Percentiles rank a stretch among this genome's conserved stretches.
Evolutionary conservation across 2,113 vertebrate species (phyloP).

Genomic region (Hippocampus mohnikei): DNA sequence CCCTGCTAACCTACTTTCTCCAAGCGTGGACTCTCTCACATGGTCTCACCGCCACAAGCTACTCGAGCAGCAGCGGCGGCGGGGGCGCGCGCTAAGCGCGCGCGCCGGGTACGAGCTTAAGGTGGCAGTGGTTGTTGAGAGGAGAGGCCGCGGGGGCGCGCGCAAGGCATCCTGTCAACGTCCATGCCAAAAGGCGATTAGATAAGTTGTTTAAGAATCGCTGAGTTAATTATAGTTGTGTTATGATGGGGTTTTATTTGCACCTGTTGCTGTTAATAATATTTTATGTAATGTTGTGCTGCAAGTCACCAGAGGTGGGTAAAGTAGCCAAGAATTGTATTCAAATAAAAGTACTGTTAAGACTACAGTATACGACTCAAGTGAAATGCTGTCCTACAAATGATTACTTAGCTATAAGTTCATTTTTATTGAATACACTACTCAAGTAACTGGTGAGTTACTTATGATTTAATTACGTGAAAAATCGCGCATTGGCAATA

Average conservation of each 20-base stretch:
- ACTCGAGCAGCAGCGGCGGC: conserved; percentile 51
- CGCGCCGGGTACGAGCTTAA: conserved; percentile 61
- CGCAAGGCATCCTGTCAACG: background rate
- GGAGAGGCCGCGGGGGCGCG: background rate
- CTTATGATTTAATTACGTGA: too few species aligned
- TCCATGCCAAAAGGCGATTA: background rate
- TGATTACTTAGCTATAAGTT: background rate
- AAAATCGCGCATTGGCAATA: too few species aligned
- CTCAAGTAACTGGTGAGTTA: too few species aligned
- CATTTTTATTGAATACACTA: too few species aligned
- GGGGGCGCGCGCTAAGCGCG: conserved; percentile 59
- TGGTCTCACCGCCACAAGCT: conserved; percentile 70
- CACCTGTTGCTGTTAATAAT: background rate
- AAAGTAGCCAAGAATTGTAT: background rate
- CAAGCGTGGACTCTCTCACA: conserved; percentile 78
- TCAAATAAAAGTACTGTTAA: background rate
- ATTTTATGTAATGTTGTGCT: background rate
- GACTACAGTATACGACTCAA: background rate
- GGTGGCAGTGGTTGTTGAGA: conserved; percentile 39
- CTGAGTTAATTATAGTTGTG: background rate
- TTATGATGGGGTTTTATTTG: background rate
- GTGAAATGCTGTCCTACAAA: background rate
- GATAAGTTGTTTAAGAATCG: background rate
- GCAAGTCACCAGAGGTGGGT: background rate
- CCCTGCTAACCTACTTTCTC: conserved; percentile 77